Conservation (phyloP, 2,113 vertebrate genomes). For the Circaetus cinerascens region DNA sequence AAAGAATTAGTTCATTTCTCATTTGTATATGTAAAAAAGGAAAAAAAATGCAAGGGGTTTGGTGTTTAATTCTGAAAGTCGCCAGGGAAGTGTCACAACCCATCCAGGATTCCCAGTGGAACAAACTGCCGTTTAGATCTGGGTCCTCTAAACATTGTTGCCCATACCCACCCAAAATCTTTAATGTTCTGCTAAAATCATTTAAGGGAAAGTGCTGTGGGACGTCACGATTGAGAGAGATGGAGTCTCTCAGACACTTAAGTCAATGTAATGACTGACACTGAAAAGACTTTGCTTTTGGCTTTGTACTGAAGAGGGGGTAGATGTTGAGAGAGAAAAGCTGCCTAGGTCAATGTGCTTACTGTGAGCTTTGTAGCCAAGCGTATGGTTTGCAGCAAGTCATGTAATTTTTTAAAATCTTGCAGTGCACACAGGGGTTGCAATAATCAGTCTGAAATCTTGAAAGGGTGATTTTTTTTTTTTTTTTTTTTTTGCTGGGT, state of each 20-base stretch:
- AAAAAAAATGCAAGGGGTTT: accelerated
- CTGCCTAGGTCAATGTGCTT: neutral
- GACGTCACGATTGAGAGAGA: neutral
- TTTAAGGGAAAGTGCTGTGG: neutral
- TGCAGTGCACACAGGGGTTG: neutral
- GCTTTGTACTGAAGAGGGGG: neutral
- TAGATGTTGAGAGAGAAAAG: neutral
- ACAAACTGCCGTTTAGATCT: neutral
- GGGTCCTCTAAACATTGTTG: neutral
- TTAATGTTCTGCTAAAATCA: neutral
- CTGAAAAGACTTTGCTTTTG: neutral
- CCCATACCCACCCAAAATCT: neutral
- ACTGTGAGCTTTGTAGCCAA: neutral
- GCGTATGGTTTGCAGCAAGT: neutral
- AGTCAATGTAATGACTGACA: neutral
- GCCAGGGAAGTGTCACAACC: neutral
- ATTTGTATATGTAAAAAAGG: neutral
- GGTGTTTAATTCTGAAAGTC: neutral
- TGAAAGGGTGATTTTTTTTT: neutral
- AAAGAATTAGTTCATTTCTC: neutral
- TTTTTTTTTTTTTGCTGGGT: neutral
- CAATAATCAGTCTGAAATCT: neutral
- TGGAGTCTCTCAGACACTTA: neutral
- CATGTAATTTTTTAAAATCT: neutral
- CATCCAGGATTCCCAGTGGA: neutral